phyloP scores from a whole-genome alignment of 1,140 invertebrate species.

The Frieseomelitta varia region DNA sequence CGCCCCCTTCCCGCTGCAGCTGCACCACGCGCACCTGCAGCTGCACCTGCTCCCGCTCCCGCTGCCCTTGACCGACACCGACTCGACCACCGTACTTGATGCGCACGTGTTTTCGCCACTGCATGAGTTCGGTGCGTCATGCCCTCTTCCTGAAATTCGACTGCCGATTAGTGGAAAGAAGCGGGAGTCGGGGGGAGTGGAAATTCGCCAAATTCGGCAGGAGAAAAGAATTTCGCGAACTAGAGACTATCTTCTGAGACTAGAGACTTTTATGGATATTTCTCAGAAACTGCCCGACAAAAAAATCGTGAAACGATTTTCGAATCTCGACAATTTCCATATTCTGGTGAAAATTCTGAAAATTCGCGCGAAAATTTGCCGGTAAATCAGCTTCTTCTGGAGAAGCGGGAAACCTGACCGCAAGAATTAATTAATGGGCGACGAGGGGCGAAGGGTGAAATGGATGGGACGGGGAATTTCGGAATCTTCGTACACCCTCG shows the following conservation, averaged over 20 bases:
- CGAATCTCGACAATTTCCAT: background rate
- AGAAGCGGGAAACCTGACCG: background rate
- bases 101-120: conserved; percentile 83
- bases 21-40: conserved; percentile 81
- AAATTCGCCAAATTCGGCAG: too few species aligned
- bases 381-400: background rate
- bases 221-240: background rate
- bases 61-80: conserved; percentile 81
- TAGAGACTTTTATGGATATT: too few species aligned
- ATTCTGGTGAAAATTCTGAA: background rate
- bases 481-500: conserved; percentile 9
- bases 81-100: conserved; percentile 83
- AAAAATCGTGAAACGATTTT: too few species aligned
- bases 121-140: conserved; percentile 82
- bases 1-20: conserved; percentile 79
- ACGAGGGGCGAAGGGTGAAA: background rate
- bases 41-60: conserved; percentile 78
- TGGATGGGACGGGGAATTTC: background rate
- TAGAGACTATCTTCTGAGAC: too few species aligned
- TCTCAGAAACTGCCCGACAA: too few species aligned
- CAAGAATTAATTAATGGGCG: conserved; percentile 7
- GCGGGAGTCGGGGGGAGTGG: too few species aligned
- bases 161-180: background rate
- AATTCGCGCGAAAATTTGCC: background rate
- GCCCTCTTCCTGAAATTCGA: conserved; percentile 78